Evolutionary conservation across 2,888 invertebrate species (phyloP).

Genomic region (Microctonus aethiopoides): DNA sequence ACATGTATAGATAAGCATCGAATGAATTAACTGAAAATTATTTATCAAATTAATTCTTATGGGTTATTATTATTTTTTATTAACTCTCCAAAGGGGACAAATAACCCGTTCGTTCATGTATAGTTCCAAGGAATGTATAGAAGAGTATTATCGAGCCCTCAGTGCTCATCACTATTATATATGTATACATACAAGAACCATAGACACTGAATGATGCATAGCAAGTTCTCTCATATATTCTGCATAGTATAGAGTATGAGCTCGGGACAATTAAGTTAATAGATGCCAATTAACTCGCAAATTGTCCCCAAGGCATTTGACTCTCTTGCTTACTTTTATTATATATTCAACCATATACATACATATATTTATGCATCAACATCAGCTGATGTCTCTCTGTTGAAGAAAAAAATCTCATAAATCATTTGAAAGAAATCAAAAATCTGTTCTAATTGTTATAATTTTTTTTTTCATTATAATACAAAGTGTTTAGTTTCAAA

Average conservation of each 20-base stretch:
- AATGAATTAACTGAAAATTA: background rate
- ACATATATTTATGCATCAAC: slow-evolving; percentile 24
- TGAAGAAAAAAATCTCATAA: background rate
- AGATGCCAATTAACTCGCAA: slow-evolving; percentile 62
- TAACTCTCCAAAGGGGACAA: background rate
- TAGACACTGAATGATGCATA: slow-evolving; percentile 41
- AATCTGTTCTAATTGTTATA: background rate
- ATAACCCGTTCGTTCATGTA: background rate
- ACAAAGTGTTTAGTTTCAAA: background rate
- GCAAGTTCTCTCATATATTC: slow-evolving; percentile 16
- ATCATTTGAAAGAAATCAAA: background rate
- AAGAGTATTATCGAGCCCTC: background rate
- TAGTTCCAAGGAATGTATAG: background rate
- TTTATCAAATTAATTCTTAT: background rate
- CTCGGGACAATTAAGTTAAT: slow-evolving; percentile 61
- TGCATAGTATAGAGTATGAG: slow-evolving; percentile 39
- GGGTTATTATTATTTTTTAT: background rate
- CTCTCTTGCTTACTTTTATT: slow-evolving; percentile 7
- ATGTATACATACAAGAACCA: background rate
- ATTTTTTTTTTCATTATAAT: background rate
- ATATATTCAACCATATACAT: background rate
- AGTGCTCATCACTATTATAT: slow-evolving; percentile 5
- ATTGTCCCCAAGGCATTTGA: slow-evolving; percentile 45
- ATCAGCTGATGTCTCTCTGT: background rate
- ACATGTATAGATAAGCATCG: background rate